Percentiles rank a stretch among this genome's conserved stretches.
These are phyloP conservation scores for Globodera rostochiensis DNA, from an alignment of 1,140 invertebrate genomes.

Conservation along the genomic window DNA sequence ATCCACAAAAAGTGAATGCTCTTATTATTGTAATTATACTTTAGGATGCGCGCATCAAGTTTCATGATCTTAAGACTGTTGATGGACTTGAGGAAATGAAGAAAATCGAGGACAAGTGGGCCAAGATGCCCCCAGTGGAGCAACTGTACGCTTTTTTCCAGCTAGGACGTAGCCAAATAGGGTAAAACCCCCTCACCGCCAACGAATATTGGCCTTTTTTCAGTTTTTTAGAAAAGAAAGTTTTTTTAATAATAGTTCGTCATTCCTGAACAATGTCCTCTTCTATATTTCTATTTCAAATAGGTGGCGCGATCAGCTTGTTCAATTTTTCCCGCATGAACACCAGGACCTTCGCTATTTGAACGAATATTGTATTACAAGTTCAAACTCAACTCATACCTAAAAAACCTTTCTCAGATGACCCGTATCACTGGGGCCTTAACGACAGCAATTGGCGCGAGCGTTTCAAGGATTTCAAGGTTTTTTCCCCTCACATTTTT, in stretches of 20 bases:
- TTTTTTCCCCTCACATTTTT: constrained; percentile 5
- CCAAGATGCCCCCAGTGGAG: constrained; percentile 63
- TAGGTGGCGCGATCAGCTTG: constrained; percentile 52
- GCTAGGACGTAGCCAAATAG: too few species aligned
- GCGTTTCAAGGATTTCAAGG: constrained; percentile 60
- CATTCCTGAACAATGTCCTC: neutral
- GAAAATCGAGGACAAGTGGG: constrained; percentile 65
- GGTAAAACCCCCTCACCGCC: too few species aligned
- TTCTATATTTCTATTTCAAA: neutral
- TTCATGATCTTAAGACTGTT: constrained; percentile 57
- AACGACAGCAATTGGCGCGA: constrained; percentile 49
- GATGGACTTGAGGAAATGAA: constrained; percentile 62
- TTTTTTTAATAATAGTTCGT: too few species aligned
- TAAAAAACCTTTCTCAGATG: constrained; percentile 36
- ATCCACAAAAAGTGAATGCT: neutral
- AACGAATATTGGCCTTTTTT: too few species aligned
- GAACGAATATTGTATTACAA: constrained; percentile 46
- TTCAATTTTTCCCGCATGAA: constrained; percentile 56
- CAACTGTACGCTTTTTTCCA: constrained; percentile 40
- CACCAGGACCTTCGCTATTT: constrained; percentile 59
- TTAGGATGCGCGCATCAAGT: constrained; percentile 54
- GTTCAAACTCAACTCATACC: too few species aligned
- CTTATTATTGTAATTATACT: constrained; percentile 14
- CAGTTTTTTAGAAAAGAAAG: too few species aligned
- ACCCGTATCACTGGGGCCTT: constrained; percentile 54